A percentile compares a stretch with the other conserved stretches of the same genome.
These are phyloP conservation scores for Eurystomus gularis DNA, from an alignment of 2,113 vertebrate genomes.

Conservation along the genomic window DNA sequence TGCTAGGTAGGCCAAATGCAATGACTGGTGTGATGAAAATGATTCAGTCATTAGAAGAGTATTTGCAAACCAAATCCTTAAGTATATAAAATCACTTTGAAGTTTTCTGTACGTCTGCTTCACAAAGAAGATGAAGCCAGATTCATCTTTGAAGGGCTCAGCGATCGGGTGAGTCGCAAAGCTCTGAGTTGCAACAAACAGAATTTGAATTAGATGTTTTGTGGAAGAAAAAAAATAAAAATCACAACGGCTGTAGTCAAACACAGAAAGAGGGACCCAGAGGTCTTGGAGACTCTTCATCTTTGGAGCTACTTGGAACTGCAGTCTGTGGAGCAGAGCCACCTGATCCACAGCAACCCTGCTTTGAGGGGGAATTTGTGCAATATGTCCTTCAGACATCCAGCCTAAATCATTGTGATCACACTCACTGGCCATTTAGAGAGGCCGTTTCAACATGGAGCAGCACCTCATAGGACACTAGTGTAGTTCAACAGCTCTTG, in stretches of 20 bases:
- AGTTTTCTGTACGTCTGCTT: background rate
- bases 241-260: background rate
- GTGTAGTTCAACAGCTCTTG: background rate
- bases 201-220: conserved; percentile 13
- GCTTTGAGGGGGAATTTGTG: background rate
- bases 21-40: conserved; percentile 5
- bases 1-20: background rate
- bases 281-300: background rate
- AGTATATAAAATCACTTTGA: conserved; percentile 21
- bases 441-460: background rate
- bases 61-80: conserved; percentile 41
- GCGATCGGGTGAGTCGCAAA: background rate
- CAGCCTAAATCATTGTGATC: background rate
- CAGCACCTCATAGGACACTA: background rate
- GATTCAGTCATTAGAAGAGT: background rate
- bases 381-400: background rate
- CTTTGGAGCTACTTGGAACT: background rate
- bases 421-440: background rate
- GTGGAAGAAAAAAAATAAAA: background rate
- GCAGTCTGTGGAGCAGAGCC: background rate
- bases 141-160: background rate
- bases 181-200: conserved; percentile 5
- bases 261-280: background rate
- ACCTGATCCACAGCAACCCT: background rate
- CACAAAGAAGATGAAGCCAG: background rate